Conservation (phyloP, 1,140 invertebrate species). For the Drosophila bocki region DNA sequence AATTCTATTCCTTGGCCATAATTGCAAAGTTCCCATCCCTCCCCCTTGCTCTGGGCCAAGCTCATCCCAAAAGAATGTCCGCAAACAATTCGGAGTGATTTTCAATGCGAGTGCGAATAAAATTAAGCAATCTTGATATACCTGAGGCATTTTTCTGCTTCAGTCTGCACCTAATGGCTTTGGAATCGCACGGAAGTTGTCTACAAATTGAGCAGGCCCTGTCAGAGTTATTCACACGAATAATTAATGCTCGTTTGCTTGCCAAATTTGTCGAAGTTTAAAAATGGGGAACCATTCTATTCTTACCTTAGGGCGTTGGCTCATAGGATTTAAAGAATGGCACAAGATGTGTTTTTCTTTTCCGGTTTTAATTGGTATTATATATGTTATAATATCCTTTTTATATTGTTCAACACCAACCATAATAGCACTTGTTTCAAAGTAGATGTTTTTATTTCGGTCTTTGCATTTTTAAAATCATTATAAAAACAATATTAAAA, state of each 20-base stretch:
- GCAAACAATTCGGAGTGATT: constrained; percentile 55
- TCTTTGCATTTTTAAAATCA: no score
- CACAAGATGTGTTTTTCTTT: background rate
- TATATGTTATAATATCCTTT: background rate
- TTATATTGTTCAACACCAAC: background rate
- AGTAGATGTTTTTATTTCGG: background rate
- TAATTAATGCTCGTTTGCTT: constrained; percentile 25
- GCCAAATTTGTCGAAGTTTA: background rate
- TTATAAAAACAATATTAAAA: background rate
- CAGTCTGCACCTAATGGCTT: constrained; percentile 9
- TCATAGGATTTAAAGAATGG: background rate
- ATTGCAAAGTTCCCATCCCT: constrained; percentile 45
- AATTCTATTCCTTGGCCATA: constrained; percentile 53
- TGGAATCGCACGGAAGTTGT: constrained; percentile 9
- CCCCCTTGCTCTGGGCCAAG: background rate
- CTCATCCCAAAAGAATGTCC: constrained; percentile 20
- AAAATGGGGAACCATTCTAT: background rate
- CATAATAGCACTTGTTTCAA: background rate
- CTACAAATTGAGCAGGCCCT: constrained; percentile 8
- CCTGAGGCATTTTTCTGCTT: constrained; percentile 17
- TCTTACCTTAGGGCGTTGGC: background rate
- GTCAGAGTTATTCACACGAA: constrained; percentile 15
- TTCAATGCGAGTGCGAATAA: constrained; percentile 53
- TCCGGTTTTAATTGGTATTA: no score
- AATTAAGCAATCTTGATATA: constrained; percentile 58